Evolutionary conservation across 1,140 invertebrate species (phyloP), one percentile per base, ranked within the genome.

Genomic region (Drosophila gunungcola): DNA sequence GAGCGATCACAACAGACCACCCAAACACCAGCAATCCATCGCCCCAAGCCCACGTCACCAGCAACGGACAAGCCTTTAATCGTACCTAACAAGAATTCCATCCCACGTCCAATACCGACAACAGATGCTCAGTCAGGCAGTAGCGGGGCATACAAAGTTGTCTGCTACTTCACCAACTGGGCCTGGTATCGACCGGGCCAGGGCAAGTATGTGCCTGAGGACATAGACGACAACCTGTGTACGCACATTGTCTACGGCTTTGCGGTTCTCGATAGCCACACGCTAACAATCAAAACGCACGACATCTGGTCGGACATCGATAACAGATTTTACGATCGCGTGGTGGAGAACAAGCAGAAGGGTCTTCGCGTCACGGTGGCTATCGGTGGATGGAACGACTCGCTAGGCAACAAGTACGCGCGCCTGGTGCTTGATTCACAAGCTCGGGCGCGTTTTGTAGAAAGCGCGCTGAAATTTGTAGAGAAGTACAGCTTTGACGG

Each of bases 321-420:
- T 74, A 95, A 95, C 65, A 93, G 93, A 65, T 97, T 98, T 90
- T 98, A 98, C 81, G 95, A 97, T 69, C 94, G 96, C 21, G 96
- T 98, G 0, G 95, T 96, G 0, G 95, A 94, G 0, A 95, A 95
- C 76, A 94, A 94, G 86, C 92, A 91, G 42, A 92, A 91, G 49
- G 68, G 94, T 75, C 64, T 92, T 68, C 56, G 91, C 52, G 73
- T 89, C 79, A 76, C 79, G 0, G 60, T 98, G 3, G 97, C 96
- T 21, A 94, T 98, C 32, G 97, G 97, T 3, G 92, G 92, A 73
- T 98, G 97, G 97, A 98, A 98, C 80, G 97, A 98, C 88, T 97
- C 97, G 0, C 94, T 94, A 32, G 97, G 96, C 1, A 96, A 96
- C 82, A 97, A 97, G 92, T 98, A 97, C 93, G 97, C 96, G 27